These are phyloP conservation scores for Myrmecophaga tridactyla DNA, from an alignment of 2,113 vertebrate species.

Conservation along the genomic window DNA sequence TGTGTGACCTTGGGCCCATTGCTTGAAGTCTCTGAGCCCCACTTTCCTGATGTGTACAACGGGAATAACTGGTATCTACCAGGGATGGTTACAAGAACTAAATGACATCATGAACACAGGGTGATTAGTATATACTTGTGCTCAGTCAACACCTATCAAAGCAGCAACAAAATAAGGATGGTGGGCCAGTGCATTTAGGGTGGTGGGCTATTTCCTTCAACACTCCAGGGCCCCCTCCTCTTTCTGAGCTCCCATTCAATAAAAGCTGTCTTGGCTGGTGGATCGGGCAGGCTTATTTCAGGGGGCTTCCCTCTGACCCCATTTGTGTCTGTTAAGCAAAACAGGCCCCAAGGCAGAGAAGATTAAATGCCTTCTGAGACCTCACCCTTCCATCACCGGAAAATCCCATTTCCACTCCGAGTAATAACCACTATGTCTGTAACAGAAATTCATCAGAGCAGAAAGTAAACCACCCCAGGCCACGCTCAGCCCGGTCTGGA, in stretches of 20 bases:
- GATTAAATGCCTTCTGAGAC: slow-evolving; percentile 6
- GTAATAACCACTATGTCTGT: neutral
- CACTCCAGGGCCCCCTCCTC: neutral
- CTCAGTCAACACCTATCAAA: neutral
- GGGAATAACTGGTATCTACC: neutral
- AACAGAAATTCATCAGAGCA: neutral
- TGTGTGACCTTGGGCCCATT: neutral
- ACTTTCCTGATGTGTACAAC: neutral
- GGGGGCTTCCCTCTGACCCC: neutral
- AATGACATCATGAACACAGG: neutral
- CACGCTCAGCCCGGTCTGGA: neutral
- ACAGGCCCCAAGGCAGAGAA: neutral
- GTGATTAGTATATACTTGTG: fast-evolving
- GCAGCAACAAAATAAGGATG: neutral
- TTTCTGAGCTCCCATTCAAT: neutral
- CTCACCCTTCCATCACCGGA: neutral
- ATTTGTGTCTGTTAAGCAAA: neutral
- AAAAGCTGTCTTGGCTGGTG: neutral
- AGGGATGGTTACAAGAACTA: fast-evolving
- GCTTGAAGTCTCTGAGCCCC: neutral
- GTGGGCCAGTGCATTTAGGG: neutral
- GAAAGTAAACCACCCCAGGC: slow-evolving; percentile 13
- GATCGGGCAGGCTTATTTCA: neutral
- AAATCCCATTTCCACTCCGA: neutral
- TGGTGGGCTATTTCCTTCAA: neutral